Base-by-base conservation (phyloP, 2,888 invertebrate species). In the Drosophila anceps region DNA sequence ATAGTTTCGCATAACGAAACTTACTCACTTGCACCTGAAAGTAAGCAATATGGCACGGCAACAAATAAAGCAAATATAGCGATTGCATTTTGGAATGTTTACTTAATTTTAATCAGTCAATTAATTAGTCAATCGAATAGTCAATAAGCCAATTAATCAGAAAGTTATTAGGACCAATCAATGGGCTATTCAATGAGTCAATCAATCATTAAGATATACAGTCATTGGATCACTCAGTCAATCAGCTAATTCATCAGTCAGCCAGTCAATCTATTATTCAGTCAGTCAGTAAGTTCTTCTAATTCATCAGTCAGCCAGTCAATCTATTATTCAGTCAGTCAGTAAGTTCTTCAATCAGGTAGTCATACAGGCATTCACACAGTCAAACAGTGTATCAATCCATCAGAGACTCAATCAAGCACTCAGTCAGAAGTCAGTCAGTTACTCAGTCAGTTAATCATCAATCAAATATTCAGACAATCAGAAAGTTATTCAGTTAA, bases 61-160 rank as follows among this genome's bases (percentile, higher is more conserved):
- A 48, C 1, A 29, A 48, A 27, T 48, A 10, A 29, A 44, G 27
- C 27, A 15, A 46, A 15, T 20, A 24, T 12, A 4, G 5, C 10
- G 18, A 41, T 20, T 43, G 39, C 39, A 39, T n/a, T 41, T 13
- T 2, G 24, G 8, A 24, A 7, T 44, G n/a, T 12, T 10, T 29
- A 29, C n/a, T 48, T 31, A 50, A n/a, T n/a, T n/a, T 50, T 31
- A 50, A 31, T 50, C 31, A 31, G 0, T 18, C 48, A 50, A 29
- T n/a, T 18, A 12, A 50, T 50, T 31, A 48, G 48, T 48, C n/a
- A n/a, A 31, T 50, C 48, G 18, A 50, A 31, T 18, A 35, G 12
- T 20, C 20, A 31, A 18, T 12, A 7, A 13, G 33, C n/a, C n/a
- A n/a, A n/a, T n/a, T n/a, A n/a, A n/a, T n/a, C n/a, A n/a, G n/a